Base-by-base conservation (phyloP, 2,888 invertebrate species). In the Lordiphosa andalusiaca region DNA sequence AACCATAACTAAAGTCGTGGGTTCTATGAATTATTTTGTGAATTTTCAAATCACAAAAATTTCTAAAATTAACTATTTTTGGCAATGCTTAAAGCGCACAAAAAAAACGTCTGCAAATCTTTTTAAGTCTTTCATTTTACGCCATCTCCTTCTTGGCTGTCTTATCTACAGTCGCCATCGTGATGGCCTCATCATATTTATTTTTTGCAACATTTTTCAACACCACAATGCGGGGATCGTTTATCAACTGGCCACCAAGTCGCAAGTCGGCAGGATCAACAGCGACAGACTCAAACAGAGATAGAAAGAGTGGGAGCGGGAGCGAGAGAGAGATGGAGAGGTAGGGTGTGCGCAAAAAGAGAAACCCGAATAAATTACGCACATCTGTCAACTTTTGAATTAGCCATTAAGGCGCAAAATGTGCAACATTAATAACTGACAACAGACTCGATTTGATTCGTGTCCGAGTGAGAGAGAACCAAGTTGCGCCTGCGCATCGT, bases 401-500 rank as follows among this genome's bases (percentile, higher is more conserved):
- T 88, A 85, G 86, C 89, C 88, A 89, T 89, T 89, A 89, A 88
- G 86, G 86, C 88, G 82, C 86, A 87, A 87, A 89, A 87, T 88
- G 89, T 86, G 88, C 87, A 86, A 87, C 89, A 89, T 89, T 89
- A 89, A 89, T 89, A 89, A 87, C 89, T 89, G 89, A 88, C 89
- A 87, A 76, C 33, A 49, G 77, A 77, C 84, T 80, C 80, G 86
- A 86, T 86, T 88, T 88, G 88, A 88, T 88, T 87, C 87, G 85
- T 86, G 71, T 16, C 48, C 48, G 2, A 38, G 9, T 6, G 44
- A 10, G 33, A 10, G 33, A 2, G 48, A 19, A 54, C 42, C 49
- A 19, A 66, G 9, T 39, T 61, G 84, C 74, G 86, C 80, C 73
- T 83, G 87, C 80, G 83, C 85, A 77, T 73, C 46, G 44, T 71